A percentile compares a stretch with the other conserved stretches of the same genome.
Evolutionary conservation across 2,888 invertebrate genomes (phyloP).

Genomic region (Heteromyza rotundicornis): DNA sequence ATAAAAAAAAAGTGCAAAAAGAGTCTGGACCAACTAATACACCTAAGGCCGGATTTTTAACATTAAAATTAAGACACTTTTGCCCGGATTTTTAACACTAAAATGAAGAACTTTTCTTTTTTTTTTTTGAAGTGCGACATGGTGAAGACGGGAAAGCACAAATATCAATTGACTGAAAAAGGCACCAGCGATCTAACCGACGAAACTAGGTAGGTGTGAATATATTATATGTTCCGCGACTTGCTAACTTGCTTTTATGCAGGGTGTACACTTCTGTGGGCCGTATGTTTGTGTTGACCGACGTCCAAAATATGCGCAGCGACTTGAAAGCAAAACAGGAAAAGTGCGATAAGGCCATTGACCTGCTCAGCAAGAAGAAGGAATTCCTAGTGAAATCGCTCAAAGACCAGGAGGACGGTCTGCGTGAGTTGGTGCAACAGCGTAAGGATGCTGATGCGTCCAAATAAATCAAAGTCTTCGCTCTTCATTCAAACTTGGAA

Average conservation of each 20-base stretch:
- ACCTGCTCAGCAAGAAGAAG: slow-evolving; percentile 74
- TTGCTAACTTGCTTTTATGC: slow-evolving; percentile 7
- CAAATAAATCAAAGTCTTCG: slow-evolving; percentile 29
- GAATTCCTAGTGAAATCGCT: slow-evolving; percentile 75
- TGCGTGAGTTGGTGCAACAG: slow-evolving; percentile 79
- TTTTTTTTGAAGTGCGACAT: slow-evolving; percentile 74
- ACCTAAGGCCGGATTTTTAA: too few relatives aligned
- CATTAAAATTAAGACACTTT: too few relatives aligned
- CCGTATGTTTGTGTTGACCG: slow-evolving; percentile 78
- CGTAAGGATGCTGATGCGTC: slow-evolving; percentile 64
- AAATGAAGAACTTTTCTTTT: too few relatives aligned
- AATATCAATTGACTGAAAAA: slow-evolving; percentile 73
- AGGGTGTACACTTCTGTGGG: slow-evolving; percentile 70
- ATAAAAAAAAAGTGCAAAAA: too few relatives aligned
- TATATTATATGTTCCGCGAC: too few relatives aligned
- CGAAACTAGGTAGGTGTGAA: too few relatives aligned
- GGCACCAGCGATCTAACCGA: slow-evolving; percentile 56
- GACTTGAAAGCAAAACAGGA: slow-evolving; percentile 69
- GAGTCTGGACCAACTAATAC: too few relatives aligned
- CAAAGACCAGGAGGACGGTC: slow-evolving; percentile 81
- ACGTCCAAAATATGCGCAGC: slow-evolving; percentile 68
- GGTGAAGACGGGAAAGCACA: slow-evolving; percentile 73
- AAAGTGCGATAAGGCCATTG: slow-evolving; percentile 72
- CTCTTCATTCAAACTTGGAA: not conserved
- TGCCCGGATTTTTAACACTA: too few relatives aligned